phyloP scores from a whole-genome alignment of 2,113 vertebrate species.

The Cebidichthys violaceus region DNA sequence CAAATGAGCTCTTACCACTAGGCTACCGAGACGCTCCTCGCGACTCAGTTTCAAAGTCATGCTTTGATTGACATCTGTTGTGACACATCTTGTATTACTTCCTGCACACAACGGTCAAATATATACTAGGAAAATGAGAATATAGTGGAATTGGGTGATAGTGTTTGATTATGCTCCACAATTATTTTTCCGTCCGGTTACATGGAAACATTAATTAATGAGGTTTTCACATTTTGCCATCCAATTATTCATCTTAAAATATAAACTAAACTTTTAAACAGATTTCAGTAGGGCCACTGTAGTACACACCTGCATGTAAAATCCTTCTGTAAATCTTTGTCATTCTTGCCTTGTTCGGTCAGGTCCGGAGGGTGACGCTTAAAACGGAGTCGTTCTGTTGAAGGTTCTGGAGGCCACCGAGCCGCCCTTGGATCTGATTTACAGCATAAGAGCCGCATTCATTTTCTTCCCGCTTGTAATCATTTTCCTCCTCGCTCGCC shows the following conservation, averaged over 20 bases:
- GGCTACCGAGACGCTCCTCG: too few relatives aligned
- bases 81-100: too few relatives aligned
- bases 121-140: too few relatives aligned
- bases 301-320: slow-evolving; percentile 18
- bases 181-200: background rate
- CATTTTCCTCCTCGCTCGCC: slow-evolving; percentile 42
- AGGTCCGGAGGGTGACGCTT: slow-evolving; percentile 19
- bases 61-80: too few relatives aligned
- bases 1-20: too few relatives aligned
- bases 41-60: too few relatives aligned
- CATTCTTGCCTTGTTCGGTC: slow-evolving; percentile 1
- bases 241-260: too few relatives aligned
- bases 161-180: background rate
- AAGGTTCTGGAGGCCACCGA: slow-evolving; percentile 42
- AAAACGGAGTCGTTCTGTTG: slow-evolving; percentile 43
- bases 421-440: slow-evolving; percentile 64
- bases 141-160: too few relatives aligned
- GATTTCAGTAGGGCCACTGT: background rate
- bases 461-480: slow-evolving; percentile 59
- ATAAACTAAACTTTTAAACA: background rate
- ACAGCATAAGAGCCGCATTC: slow-evolving; percentile 37
- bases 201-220: too few relatives aligned
- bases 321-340: slow-evolving; percentile 43
- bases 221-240: too few relatives aligned
- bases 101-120: too few relatives aligned